These are phyloP conservation scores for Chloroclysta siterata DNA, from an alignment of 2,888 invertebrate species.

Conservation along the genomic window DNA sequence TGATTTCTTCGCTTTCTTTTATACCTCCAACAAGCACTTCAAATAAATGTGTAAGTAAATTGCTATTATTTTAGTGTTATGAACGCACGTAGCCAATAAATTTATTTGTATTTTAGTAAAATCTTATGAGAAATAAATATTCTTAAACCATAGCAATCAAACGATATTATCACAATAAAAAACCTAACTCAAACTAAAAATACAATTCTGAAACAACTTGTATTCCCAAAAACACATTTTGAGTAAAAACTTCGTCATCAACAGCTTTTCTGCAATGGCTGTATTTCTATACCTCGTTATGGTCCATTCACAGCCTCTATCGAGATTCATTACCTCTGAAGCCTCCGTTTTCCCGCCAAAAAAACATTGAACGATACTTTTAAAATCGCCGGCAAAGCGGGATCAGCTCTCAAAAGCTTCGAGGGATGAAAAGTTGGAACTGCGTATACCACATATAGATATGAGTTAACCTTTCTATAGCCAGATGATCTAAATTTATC, in stretches of 20 bases:
- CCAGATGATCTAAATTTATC: no score
- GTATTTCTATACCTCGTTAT: slow-evolving; percentile 19
- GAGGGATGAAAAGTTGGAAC: slow-evolving; percentile 16
- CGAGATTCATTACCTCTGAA: slow-evolving; percentile 33
- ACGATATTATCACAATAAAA: neutral
- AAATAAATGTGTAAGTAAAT: no score
- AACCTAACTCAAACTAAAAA: neutral
- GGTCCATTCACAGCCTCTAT: slow-evolving; percentile 21
- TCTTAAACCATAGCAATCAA: neutral
- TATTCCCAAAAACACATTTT: neutral
- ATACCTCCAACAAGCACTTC: no score
- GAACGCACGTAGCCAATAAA: no score
- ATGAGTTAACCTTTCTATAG: no score
- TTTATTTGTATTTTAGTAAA: no score
- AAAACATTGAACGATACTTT: slow-evolving; percentile 26
- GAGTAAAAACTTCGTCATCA: neutral
- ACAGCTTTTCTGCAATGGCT: slow-evolving; percentile 6
- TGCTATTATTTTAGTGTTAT: no score
- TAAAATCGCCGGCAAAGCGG: slow-evolving; percentile 34
- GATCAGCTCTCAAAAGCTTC: slow-evolving; percentile 30
- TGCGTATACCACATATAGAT: neutral
- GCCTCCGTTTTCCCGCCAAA: slow-evolving; percentile 30
- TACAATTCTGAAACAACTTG: neutral
- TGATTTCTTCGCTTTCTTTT: no score
- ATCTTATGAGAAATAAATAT: no score